Evolutionary conservation across 1,140 invertebrate genomes (phyloP).

Genomic region (Reticulitermes speratus): DNA sequence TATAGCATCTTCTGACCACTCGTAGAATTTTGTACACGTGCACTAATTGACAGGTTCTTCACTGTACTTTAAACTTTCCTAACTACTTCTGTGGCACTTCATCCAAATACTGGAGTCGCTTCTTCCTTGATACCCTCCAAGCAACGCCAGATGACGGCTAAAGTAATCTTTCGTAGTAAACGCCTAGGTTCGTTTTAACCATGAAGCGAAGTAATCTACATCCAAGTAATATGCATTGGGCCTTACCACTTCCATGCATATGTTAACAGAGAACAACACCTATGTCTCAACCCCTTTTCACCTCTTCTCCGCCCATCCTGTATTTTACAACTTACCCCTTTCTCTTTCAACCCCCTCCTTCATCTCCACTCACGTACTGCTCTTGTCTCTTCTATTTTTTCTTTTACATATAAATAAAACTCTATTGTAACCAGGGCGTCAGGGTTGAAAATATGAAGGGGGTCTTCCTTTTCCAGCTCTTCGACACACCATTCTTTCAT

Average conservation of each 20-base stretch:
- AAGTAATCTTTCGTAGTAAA: not conserved
- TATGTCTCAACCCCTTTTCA: not conserved
- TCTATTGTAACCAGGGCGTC: not conserved
- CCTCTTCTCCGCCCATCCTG: conserved; percentile 15
- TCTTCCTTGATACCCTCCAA: too few species aligned
- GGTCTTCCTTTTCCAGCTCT: not conserved
- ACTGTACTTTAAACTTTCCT: not conserved
- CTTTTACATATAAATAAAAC: conserved; percentile 18
- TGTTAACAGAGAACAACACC: conserved; percentile 10
- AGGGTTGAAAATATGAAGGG: conserved; percentile 11
- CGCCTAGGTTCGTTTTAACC: not conserved
- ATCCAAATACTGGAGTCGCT: not conserved
- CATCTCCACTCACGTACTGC: not conserved
- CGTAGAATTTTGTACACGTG: not conserved
- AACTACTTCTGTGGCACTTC: not conserved
- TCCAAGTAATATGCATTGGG: not conserved
- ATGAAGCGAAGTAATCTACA: not conserved
- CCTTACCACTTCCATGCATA: conserved; percentile 9
- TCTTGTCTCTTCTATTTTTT: not conserved
- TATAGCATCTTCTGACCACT: not conserved
- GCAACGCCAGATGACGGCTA: not conserved
- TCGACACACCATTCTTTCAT: conserved; percentile 8
- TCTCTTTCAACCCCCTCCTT: not conserved
- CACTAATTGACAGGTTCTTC: not conserved
- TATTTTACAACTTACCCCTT: conserved; percentile 15